Conservation (phyloP, 2,113 vertebrate genomes). For the Petaurus breviceps region DNA sequence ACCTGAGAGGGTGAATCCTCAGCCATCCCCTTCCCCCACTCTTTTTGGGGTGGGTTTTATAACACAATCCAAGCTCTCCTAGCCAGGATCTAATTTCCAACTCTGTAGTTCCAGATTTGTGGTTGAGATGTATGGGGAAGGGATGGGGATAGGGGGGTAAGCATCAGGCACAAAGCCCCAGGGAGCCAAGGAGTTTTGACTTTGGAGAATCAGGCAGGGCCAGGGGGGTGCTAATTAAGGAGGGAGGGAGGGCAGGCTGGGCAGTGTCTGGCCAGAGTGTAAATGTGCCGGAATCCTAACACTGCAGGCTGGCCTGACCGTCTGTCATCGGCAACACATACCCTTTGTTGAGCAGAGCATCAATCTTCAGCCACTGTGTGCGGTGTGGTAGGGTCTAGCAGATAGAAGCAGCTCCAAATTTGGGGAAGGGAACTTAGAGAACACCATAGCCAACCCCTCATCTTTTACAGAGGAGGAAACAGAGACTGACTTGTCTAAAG, state of each 20-base stretch:
- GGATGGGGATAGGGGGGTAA: no score
- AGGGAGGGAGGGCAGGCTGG: not conserved
- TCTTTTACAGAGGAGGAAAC: conserved; percentile 17
- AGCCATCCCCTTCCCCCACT: not conserved
- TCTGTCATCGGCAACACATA: not conserved
- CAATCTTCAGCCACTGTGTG: not conserved
- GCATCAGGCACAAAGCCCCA: not conserved
- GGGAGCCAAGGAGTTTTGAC: not conserved
- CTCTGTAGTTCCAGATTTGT: not conserved
- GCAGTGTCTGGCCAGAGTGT: not conserved
- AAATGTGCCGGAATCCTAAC: not conserved
- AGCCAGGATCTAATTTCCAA: not conserved
- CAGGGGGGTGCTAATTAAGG: not conserved
- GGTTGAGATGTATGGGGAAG: not conserved
- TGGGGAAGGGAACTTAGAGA: not conserved
- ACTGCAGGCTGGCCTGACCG: not conserved
- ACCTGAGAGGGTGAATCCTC: not conserved
- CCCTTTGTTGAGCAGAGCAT: not conserved
- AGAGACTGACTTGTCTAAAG: no score
- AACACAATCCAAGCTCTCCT: not conserved
- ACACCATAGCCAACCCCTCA: not conserved
- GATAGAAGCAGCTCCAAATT: not conserved
- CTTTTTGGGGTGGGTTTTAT: not conserved
- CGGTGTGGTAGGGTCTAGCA: not conserved
- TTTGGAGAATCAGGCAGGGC: not conserved